Conservation (phyloP, 2,113 vertebrate genomes). For the Vanacampus margaritifer region DNA sequence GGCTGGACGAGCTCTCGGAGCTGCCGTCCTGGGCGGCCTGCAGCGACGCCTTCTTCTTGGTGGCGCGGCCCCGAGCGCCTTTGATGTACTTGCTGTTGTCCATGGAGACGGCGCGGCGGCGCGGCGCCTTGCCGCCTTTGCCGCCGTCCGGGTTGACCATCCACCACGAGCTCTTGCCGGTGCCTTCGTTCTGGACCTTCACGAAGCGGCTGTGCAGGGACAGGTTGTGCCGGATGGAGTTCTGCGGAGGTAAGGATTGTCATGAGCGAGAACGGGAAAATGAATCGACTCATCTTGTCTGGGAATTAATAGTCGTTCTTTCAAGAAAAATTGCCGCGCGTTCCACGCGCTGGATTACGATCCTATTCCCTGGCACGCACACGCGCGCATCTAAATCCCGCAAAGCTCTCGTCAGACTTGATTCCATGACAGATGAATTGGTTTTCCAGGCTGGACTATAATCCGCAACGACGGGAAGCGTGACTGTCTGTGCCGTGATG, state of each 20-base stretch:
- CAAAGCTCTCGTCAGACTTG: constrained; percentile 66
- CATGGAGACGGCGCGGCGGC: constrained; percentile 94
- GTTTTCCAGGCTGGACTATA: constrained; percentile 60
- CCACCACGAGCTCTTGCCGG: constrained; percentile 99
- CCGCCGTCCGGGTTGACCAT: constrained; percentile 96
- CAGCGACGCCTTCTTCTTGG: constrained; percentile 94
- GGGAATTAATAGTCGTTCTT: constrained; percentile 1
- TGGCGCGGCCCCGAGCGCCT: constrained; percentile 85
- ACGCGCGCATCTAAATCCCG: constrained; percentile 46
- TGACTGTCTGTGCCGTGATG: not conserved
- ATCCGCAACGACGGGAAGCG: constrained; percentile 56
- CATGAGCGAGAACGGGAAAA: too few relatives aligned
- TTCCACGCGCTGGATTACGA: constrained; percentile 52
- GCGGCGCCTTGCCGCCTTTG: constrained; percentile 92
- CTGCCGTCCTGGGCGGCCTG: constrained; percentile 82
- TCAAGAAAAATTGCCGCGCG: constrained; percentile 17
- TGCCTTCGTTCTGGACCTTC: constrained; percentile 96
- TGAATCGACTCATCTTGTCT: too few relatives aligned
- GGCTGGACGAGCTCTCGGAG: constrained; percentile 84
- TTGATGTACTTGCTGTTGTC: constrained; percentile 98
- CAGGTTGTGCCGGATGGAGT: constrained; percentile 96
- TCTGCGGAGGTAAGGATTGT: constrained; percentile 69
- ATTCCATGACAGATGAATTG: constrained; percentile 67
- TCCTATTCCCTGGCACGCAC: constrained; percentile 38
- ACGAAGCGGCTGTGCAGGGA: constrained; percentile 96